Evolutionary conservation across 92 coral and sea anemone species (phyloP).

Genomic region (Muricea muricata): DNA sequence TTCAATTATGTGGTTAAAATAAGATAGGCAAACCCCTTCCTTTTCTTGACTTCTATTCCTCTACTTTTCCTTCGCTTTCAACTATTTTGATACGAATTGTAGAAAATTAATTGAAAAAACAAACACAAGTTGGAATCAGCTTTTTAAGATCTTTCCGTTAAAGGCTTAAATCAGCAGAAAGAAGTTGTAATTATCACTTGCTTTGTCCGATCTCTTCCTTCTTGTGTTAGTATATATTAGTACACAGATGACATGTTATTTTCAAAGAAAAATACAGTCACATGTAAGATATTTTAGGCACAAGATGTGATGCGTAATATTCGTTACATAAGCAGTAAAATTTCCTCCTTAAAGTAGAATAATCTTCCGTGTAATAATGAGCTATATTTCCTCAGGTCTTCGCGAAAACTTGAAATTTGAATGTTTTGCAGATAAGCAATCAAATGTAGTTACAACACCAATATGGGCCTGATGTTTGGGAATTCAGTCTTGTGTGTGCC

Average conservation of each 20-base stretch:
- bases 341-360: no score
- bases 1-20: slow-evolving; percentile 31
- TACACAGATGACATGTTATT: not conserved
- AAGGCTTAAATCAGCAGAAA: not conserved
- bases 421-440: not conserved
- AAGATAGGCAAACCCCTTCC: slow-evolving; percentile 16
- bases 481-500: not conserved
- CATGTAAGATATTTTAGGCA: not conserved
- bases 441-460: not conserved
- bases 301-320: not conserved
- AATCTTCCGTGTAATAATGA: not conserved
- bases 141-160: slow-evolving; percentile 5
- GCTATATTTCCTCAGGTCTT: not conserved
- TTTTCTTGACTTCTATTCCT: slow-evolving; percentile 4
- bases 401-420: not conserved
- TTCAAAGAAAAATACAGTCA: not conserved
- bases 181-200: slow-evolving; percentile 12
- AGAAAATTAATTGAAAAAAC: not conserved
- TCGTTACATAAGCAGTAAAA: not conserved
- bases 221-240: not conserved
- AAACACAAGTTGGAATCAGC: slow-evolving; percentile 12
- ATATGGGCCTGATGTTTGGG: not conserved
- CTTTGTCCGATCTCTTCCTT: not conserved
- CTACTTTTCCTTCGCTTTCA: not conserved
- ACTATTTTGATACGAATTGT: not conserved